Evolutionary conservation across 2,797 vertebrate species (phyloP), one percentile per base, ranked within the genome.

Genomic region (Octomys mimax): DNA sequence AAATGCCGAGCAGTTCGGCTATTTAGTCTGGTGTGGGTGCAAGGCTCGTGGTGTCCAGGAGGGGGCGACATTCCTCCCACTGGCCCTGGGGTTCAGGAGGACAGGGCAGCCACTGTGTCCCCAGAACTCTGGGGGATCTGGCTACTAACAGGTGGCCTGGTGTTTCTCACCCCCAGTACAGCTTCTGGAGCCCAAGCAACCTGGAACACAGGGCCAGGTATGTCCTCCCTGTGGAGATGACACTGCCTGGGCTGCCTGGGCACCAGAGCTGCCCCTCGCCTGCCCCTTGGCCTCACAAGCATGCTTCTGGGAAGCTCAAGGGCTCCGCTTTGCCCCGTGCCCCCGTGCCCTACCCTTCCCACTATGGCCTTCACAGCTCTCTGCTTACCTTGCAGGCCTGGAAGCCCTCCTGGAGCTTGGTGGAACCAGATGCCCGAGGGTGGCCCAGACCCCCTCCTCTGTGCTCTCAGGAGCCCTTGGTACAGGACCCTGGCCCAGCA

Each of bases 231-330:
- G 11, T 52, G 18, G 71, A 46, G 52, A 4, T 0, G 0, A 18
- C 8, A 14, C 6, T 13, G 0, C 16, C 14, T 36, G n/a, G n/a
- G n/a, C 68, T 71, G 64, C 62, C 28, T 70, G 6, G 49, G 59
- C 6, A 28, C 71, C 6, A 1, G 22, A 0, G 0, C 36, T 24
- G 1, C 77, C 61, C 42, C 33, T 33, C 2, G 0, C 0, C 28
- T 39, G 3, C 14, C 6, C 28, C 5, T 36, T 22, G 18, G 33
- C 36, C 82, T 26, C 7, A 1, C 31, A 3, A 0, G 8, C 33
- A 33, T 21, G 21, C 0, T 19, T 33, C 18, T 10, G 4, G 59
- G 31, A 49, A 4, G 1, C n/a, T 26, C 6, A 12, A 16, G 22
- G 0, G 1, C 62, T 24, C 42, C 16, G 61, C 26, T 4, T 14